phyloP scores from a whole-genome alignment of 2,113 vertebrate genomes.

The Pao palembangensis region DNA sequence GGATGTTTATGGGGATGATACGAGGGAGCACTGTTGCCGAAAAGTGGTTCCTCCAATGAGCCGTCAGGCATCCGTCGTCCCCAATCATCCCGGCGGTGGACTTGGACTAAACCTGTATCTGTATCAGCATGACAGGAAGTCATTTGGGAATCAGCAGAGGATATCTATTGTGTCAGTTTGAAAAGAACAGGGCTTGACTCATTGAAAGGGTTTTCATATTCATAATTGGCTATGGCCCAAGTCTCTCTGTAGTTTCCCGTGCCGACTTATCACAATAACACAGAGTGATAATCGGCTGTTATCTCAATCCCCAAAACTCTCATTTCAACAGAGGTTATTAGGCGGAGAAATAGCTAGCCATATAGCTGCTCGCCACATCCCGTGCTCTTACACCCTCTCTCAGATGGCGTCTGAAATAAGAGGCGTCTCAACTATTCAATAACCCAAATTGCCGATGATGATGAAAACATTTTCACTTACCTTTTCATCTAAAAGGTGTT shows the following conservation, averaged over 20 bases:
- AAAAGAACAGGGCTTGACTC: slow-evolving; percentile 52
- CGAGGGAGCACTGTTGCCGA: slow-evolving; percentile 20
- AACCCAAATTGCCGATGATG: slow-evolving; percentile 55
- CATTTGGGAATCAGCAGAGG: slow-evolving; percentile 57
- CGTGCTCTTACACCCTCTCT: slow-evolving; percentile 27
- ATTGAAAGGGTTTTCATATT: slow-evolving; percentile 67
- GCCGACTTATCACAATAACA: slow-evolving; percentile 62
- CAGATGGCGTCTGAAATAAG: slow-evolving; percentile 50
- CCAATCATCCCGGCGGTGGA: slow-evolving; percentile 38
- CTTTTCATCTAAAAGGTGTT: slow-evolving; percentile 51
- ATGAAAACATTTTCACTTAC: slow-evolving; percentile 63
- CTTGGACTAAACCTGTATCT: slow-evolving; percentile 50
- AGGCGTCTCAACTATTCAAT: slow-evolving; percentile 60
- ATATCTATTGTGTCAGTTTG: slow-evolving; percentile 63
- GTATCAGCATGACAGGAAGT: slow-evolving; percentile 65
- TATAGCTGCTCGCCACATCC: slow-evolving; percentile 37
- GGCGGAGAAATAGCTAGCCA: slow-evolving; percentile 58
- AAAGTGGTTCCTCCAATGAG: slow-evolving; percentile 39
- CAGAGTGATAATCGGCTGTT: slow-evolving; percentile 66
- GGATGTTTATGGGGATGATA: slow-evolving; percentile 36
- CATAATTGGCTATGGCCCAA: slow-evolving; percentile 56
- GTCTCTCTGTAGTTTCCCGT: slow-evolving; percentile 60
- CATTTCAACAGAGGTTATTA: slow-evolving; percentile 67
- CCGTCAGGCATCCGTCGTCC: slow-evolving; percentile 38
- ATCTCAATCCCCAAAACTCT: slow-evolving; percentile 68